phyloP scores from a whole-genome alignment of 2,113 vertebrate species.

The Rhabdornis inornatus region DNA sequence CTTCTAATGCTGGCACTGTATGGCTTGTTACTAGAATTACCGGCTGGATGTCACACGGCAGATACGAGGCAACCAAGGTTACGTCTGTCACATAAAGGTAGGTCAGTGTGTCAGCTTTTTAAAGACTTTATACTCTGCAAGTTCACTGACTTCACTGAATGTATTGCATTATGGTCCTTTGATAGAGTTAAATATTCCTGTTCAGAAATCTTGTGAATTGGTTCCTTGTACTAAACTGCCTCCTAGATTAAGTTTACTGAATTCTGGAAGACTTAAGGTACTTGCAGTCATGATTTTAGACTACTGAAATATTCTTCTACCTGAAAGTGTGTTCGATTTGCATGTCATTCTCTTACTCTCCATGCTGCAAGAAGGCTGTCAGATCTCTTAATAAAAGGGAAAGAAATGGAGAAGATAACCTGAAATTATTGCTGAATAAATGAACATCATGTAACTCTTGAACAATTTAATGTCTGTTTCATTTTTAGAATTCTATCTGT shows the following conservation, averaged over 20 bases:
- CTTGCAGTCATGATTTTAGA: not conserved
- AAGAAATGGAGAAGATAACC: not conserved
- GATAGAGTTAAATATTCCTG: not conserved
- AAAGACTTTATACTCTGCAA: slow-evolving; percentile 1
- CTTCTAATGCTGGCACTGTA: slow-evolving; percentile 60
- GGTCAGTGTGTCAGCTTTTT: slow-evolving; percentile 59
- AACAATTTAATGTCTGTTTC: slow-evolving; percentile 39
- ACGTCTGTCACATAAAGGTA: slow-evolving; percentile 85
- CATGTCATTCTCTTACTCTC: not conserved
- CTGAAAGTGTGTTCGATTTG: slow-evolving; percentile 14
- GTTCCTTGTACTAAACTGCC: not conserved
- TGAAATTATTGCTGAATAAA: slow-evolving; percentile 21
- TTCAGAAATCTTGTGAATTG: not conserved
- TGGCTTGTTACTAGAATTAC: slow-evolving; percentile 56
- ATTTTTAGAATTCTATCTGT: slow-evolving; percentile 28
- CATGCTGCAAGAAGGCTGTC: not conserved
- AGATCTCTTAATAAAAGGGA: not conserved
- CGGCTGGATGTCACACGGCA: slow-evolving; percentile 44
- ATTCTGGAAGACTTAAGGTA: not conserved
- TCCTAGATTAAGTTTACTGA: not conserved
- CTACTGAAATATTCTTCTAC: not conserved
- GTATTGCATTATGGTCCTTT: not conserved
- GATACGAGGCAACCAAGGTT: slow-evolving; percentile 76
- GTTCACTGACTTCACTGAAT: not conserved
- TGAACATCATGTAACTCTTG: not conserved